phyloP scores from a whole-genome alignment of 2,113 vertebrate genomes.

The Argyrosomus japonicus region DNA sequence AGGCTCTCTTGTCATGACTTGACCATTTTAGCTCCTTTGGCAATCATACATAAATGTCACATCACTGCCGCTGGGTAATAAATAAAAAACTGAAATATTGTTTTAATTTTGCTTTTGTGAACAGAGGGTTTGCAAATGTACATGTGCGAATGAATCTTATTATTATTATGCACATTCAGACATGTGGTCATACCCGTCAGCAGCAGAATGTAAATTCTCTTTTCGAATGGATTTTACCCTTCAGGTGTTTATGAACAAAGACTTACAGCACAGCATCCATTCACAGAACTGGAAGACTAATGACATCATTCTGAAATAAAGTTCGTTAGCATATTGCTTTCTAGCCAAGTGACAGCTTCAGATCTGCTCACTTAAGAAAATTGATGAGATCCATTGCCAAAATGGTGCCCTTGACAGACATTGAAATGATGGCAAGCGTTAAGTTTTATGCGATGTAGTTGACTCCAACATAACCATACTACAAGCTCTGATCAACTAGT shows the following conservation, averaged over 20 bases:
- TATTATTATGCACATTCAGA: conserved; percentile 13
- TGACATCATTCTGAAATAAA: conserved; percentile 60
- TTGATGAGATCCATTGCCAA: conserved; percentile 74
- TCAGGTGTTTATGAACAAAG: conserved; percentile 52
- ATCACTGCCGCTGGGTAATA: conserved; percentile 6
- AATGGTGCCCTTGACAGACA: conserved; percentile 81
- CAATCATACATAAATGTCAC: conserved; percentile 33
- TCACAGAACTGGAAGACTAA: conserved; percentile 46
- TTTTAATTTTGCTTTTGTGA: conserved; percentile 32
- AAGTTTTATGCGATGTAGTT: conserved; percentile 80
- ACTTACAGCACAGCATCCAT: conserved; percentile 3
- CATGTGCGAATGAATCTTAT: neutral
- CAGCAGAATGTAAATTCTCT: conserved; percentile 20
- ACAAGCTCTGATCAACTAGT: conserved; percentile 74
- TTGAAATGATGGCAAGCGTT: conserved; percentile 77
- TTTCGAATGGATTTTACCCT: conserved; percentile 39
- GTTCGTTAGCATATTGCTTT: conserved; percentile 55
- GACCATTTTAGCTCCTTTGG: conserved; percentile 35
- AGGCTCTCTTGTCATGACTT: conserved; percentile 35
- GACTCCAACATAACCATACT: conserved; percentile 72
- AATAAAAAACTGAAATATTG: conserved; percentile 18
- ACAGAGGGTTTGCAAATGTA: neutral
- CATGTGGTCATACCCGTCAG: neutral
- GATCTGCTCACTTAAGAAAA: conserved; percentile 75
- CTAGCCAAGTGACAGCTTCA: conserved; percentile 69